Base-by-base conservation (phyloP, 1,140 invertebrate species). In the Drosophila bocqueti region DNA sequence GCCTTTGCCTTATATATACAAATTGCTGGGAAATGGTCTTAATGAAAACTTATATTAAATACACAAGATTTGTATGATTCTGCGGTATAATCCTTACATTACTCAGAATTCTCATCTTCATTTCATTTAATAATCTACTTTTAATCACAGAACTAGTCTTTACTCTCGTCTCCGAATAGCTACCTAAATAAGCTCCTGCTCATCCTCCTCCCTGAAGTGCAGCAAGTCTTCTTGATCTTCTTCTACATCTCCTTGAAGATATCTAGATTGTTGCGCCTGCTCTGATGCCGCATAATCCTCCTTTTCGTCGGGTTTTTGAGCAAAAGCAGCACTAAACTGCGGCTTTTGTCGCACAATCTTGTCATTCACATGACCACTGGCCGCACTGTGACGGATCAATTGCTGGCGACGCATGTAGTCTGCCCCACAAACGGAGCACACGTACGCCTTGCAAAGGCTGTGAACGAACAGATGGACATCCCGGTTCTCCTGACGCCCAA, bases 401-500 rank as follows among this genome's bases (percentile, higher is more conserved):
- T 96, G 93, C 16, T 96, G 96, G 86, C 97, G 97, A 24, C 97
- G 93, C 96, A 97, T 97, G 80, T 96, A 98, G 10, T 96, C 96
- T 76, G 95, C 94, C 4, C 96, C 96, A 84, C 97, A 98, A 3
- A 96, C 95, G 34, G 96, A 91, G 92, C 97, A 98, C 91, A 97
- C 96, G 84, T 97, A 98, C 0, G 97, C 97, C 80, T 97, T 97
- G 86, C 97, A 96, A 79, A 97, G 96, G 69, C 96, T 97, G 91
- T 98, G 97, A 46, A 97, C 95, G 92, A 97, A 97, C 47, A 96
- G 94, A 92, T 97, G 97, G 13, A 96, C 96, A 94, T 97, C 97
- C 60, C 96, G 94, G 92, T 97, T 97, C 93, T 97, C 97, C 47
- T 96, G 94, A 40, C 96, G 96, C 77, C 96, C 96, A 91, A 98